Base-by-base conservation (phyloP, 2,113 vertebrate genomes). In the Cettia cetti region DNA sequence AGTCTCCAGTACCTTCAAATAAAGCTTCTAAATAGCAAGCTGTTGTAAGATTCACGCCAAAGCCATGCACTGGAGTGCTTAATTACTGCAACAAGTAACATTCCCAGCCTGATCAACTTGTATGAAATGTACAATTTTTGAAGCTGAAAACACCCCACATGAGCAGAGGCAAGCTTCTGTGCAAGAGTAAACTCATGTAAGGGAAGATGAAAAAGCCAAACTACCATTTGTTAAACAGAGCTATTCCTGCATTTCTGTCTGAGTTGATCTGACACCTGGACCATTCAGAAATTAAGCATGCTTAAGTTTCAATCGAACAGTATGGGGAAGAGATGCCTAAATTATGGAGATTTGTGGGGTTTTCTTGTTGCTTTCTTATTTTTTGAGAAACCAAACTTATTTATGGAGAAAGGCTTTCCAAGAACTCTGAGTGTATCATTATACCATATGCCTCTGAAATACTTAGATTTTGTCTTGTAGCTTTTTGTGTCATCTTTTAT, bases 81-180 rank as follows among this genome's bases (percentile, higher is more conserved):
- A 96, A 80, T 50, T 93, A 63, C 60, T 59, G 71, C 82, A 96
- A 74, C 47, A 91, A 85, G 80, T 77, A 96, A 87, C 74, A 86
- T 66, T 72, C 54, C 35, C 37, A 92, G 47, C 23, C 45, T 44
- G 49, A 92, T 80, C 83, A 92, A 75, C 70, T 49, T 92, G 37
- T 78, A 88, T 40, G 69, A 93, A 94, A 95, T 37, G 52, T 47
- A 59, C 40, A 52, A 39, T 52, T 89, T 81, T 70, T 94, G 92
- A 90, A 94, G 65, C 42, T 69, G 53, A 69, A 86, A 91, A 84
- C 78, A 91, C 10, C 8, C 26, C 39, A 71, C 7, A 71, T 26
- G 16, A 86, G 53, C 71, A 86, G 31, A 86, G 11, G 53, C 45
- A 89, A 66, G 60, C 24, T 77, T 83, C 47, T 39, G 20, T 19